Evolutionary conservation across 1,140 invertebrate genomes (phyloP).

Genomic region (Drosophila tristis): DNA sequence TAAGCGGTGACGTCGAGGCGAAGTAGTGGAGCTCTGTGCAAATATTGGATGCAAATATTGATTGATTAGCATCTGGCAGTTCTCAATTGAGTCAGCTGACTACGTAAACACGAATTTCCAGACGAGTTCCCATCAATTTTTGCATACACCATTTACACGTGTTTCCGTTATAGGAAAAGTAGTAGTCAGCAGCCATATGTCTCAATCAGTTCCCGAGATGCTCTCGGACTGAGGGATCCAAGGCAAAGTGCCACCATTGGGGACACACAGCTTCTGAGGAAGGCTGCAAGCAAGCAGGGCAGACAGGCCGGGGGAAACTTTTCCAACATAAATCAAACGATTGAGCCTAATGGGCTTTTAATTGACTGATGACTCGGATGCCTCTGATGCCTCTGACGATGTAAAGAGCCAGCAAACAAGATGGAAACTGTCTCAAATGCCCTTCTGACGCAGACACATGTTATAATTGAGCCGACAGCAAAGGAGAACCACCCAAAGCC

Average conservation of each 20-base stretch:
- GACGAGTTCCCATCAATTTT: constrained; percentile 9
- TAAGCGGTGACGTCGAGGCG: too few species aligned
- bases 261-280: constrained; percentile 3
- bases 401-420: constrained; percentile 14
- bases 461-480: constrained; percentile 33
- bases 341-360: constrained; percentile 58
- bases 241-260: constrained; percentile 53
- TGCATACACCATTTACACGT: constrained; percentile 26
- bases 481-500: constrained; percentile 7
- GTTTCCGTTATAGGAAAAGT: constrained; percentile 23
- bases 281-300: background rate
- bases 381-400: constrained; percentile 15
- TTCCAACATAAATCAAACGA: constrained; percentile 61
- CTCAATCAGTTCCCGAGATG: constrained; percentile 42
- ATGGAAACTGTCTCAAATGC: constrained; percentile 29
- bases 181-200: constrained; percentile 9
- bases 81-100: constrained; percentile 23
- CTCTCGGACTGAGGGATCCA: constrained; percentile 8
- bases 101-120: background rate
- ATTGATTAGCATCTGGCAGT: constrained; percentile 13
- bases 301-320: constrained; percentile 8
- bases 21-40: too few species aligned
- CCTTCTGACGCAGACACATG: constrained; percentile 26
- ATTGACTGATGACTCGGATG: constrained; percentile 62
- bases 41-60: background rate